Conservation (phyloP, 2,797 vertebrate species). For the Diglossa cyanea region DNA sequence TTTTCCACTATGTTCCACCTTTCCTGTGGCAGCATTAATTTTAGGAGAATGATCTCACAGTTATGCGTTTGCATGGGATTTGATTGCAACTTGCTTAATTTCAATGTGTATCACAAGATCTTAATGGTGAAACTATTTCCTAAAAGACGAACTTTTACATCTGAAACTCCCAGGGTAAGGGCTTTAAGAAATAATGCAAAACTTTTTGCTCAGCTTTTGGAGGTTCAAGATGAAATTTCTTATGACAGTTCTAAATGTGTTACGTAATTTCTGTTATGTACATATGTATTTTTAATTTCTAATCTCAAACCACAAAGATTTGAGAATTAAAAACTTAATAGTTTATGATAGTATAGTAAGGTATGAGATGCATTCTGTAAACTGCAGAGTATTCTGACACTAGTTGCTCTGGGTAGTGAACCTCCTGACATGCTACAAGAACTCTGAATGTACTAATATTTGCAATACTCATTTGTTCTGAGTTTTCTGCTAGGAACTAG, state of each 20-base stretch:
- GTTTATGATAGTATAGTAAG: not conserved
- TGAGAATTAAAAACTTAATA: not conserved
- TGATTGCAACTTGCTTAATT: not conserved
- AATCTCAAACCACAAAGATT: not conserved
- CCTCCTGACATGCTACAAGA: not conserved
- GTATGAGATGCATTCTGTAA: not conserved
- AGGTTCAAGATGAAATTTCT: not conserved
- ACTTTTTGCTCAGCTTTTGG: accelerated
- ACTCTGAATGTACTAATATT: not conserved
- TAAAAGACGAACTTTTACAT: not conserved
- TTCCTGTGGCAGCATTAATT: not conserved
- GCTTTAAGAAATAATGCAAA: not conserved
- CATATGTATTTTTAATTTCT: not conserved
- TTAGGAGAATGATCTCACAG: not conserved
- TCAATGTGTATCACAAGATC: not conserved
- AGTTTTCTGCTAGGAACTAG: not conserved
- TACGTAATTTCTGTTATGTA: not conserved
- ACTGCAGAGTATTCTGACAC: not conserved
- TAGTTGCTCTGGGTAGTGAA: not conserved
- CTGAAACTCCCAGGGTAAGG: not conserved
- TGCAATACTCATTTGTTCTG: not conserved
- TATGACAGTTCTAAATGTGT: not conserved
- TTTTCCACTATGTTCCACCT: not conserved
- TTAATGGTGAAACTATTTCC: not conserved
- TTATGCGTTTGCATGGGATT: not conserved